Conservation (phyloP, 2,797 vertebrate species). For the Erethizon dorsatum region DNA sequence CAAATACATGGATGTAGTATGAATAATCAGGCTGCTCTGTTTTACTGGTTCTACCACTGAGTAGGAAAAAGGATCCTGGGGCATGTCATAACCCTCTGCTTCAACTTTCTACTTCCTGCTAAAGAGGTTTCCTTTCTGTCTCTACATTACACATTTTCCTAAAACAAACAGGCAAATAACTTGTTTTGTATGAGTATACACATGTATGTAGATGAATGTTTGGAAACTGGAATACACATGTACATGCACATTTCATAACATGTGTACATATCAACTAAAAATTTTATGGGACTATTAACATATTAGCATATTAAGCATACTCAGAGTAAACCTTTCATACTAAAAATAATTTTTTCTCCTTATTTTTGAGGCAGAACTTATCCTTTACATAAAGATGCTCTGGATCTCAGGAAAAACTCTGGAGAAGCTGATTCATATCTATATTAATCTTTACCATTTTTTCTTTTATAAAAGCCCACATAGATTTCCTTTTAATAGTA, state of each 20-base stretch:
- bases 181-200: not conserved
- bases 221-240: not conserved
- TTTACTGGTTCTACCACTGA: not conserved
- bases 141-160: not conserved
- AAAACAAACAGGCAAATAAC: not conserved
- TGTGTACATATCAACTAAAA: not conserved
- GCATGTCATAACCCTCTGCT: not conserved
- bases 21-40: not conserved
- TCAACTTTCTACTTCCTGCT: not conserved
- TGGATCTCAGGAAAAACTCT: conserved; percentile 26
- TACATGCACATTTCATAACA: not conserved
- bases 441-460: conserved; percentile 27
- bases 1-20: not conserved
- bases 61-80: not conserved
- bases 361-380: conserved; percentile 40
- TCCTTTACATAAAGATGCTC: not conserved
- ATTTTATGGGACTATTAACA: not conserved
- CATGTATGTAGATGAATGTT: not conserved
- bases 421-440: not conserved
- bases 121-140: conserved; percentile 41
- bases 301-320: conserved; percentile 23
- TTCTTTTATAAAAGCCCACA: conserved; percentile 44
- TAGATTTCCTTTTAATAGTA: conserved; percentile 66
- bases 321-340: not conserved
- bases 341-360: not conserved